Base-by-base conservation (phyloP, 1,140 invertebrate genomes). In the Triops cancriformis region DNA sequence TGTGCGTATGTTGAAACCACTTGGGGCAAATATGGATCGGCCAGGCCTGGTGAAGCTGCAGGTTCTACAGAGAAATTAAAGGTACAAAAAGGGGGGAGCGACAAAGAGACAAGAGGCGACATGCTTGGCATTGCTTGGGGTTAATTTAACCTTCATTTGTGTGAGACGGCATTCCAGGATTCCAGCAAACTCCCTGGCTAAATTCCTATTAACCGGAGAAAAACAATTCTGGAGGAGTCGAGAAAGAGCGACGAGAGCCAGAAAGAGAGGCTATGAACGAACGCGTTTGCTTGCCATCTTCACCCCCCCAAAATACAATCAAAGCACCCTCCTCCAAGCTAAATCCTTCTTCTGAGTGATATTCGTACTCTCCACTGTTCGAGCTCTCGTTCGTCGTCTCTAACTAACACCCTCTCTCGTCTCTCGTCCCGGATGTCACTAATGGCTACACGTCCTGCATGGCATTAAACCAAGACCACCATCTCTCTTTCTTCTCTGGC, bases 361-460 rank as follows among this genome's bases (percentile, higher is more conserved):
- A 64, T 23, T 64, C 14, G 18, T 64, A 18, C 23, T 23, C 6
- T 23, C 6, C 51, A n/a, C 10, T 18, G 18, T 4, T 18, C 14
- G 51, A n/a, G 51, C 10, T 18, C 6, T 64, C 10, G 18, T 64
- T 18, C 23, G 9, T 64, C 51, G 51, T 64, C 51, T 64, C 51
- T 64, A 64, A 64, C 51, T 64, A 64, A 64, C 51, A 64, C 51
- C 51, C 51, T 64, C 31, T 37, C 51, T 64, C 51, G 51, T 18
- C 51, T 64, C 51, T 64, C 51, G 51, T 64, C 51, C 51, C 51
- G 51, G 51, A 64, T 64, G 51, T 64, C 51, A 64, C 51, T 64
- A 64, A 64, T 64, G 51, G 51, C 51, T 64, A 64, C 51, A 64
- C 51, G 51, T 64, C 51, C 51, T 64, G 51, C 51, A 64, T 64